Conservation (phyloP, 2,888 invertebrate species). For the Itoplectis maculator region DNA sequence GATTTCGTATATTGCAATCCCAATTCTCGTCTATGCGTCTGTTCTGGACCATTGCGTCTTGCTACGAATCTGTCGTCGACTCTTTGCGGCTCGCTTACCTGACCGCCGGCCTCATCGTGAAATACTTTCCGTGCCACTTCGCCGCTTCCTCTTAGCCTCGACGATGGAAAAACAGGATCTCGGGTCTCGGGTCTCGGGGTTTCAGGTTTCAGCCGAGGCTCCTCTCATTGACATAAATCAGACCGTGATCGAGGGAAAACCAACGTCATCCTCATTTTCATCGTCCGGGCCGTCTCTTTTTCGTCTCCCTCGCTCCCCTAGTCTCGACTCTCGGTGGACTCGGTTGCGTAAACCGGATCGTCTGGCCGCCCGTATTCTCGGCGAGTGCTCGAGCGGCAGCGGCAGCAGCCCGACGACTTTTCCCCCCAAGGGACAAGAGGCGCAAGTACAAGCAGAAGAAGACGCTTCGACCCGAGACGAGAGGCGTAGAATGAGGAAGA, state of each 20-base stretch:
- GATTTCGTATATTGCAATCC: constrained; percentile 62
- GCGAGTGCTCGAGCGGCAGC: constrained; percentile 12
- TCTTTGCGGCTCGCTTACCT: background rate
- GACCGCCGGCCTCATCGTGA: constrained; percentile 14
- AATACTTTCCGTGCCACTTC: constrained; percentile 1
- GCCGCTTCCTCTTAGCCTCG: background rate
- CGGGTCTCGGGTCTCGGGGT: too few species aligned
- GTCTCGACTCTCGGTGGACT: too few species aligned
- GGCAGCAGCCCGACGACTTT: constrained; percentile 39
- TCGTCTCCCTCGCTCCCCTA: background rate
- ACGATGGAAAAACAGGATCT: background rate
- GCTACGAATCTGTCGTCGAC: constrained; percentile 32
- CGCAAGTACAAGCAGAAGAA: constrained; percentile 30
- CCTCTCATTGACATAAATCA: constrained; percentile 27
- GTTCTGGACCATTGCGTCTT: constrained; percentile 30
- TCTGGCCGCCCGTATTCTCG: constrained; percentile 37
- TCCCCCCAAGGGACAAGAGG: constrained; percentile 46
- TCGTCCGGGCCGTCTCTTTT: background rate
- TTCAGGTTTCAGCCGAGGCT: background rate
- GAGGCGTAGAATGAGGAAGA: constrained; percentile 17
- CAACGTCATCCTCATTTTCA: constrained; percentile 26
- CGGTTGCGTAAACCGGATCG: constrained; percentile 46
- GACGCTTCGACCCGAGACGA: constrained; percentile 51
- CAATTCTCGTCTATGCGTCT: constrained; percentile 42
- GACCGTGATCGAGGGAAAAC: constrained; percentile 23